Evolutionary conservation across 2,888 invertebrate species (phyloP).

Genomic region (Phyto melanocephala): DNA sequence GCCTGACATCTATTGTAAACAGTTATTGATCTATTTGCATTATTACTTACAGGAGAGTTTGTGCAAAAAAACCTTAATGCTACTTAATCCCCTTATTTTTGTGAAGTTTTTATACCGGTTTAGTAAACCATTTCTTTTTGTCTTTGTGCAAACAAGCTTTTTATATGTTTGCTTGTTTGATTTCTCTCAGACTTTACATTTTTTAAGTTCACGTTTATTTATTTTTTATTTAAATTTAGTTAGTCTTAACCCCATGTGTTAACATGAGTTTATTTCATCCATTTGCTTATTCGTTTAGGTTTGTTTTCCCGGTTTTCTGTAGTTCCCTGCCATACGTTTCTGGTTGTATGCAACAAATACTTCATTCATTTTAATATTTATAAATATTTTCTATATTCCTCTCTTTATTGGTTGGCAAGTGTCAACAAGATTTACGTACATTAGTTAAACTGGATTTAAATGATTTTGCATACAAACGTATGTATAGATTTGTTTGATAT

Average conservation of each 20-base stretch:
- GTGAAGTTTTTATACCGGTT: too few species aligned
- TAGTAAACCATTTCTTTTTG: not conserved
- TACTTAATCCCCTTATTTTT: too few species aligned
- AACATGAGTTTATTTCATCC: too few species aligned
- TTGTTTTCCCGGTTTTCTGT: not conserved
- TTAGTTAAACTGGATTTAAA: constrained; percentile 57
- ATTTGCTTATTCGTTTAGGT: not conserved
- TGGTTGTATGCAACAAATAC: constrained; percentile 1
- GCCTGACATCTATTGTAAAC: too few species aligned
- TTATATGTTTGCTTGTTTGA: not conserved
- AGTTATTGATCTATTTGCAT: too few species aligned
- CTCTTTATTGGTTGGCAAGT: constrained; percentile 38
- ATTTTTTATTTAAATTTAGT: not conserved
- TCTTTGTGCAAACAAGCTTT: not conserved
- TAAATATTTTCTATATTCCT: not conserved
- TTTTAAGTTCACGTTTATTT: not conserved
- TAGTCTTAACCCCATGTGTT: not conserved
- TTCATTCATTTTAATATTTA: constrained; percentile 21
- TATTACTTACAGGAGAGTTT: too few species aligned
- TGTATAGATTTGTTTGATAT: constrained; percentile 12
- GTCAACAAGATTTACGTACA: constrained; percentile 61
- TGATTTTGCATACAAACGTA: too few species aligned
- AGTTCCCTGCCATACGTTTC: not conserved
- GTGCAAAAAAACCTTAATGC: too few species aligned
- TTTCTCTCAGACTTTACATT: not conserved